phyloP scores from a whole-genome alignment of 30 jellyfish, hydroid and myxozoan genomes.

The Cassiopea andromeda region DNA sequence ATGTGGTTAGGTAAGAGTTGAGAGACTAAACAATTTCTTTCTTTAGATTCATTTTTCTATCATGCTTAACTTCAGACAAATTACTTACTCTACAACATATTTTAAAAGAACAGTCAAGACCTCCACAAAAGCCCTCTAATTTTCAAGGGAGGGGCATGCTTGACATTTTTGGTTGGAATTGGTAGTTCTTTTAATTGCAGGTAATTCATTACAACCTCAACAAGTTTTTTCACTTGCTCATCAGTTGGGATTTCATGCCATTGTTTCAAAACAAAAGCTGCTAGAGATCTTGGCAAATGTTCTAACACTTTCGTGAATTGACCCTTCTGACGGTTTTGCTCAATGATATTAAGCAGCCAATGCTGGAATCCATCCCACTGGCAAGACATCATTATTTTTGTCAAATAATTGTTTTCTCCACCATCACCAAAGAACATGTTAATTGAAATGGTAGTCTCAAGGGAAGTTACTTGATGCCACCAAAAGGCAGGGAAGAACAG shows the following conservation, averaged over 20 bases:
- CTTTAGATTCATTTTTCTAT: too few species aligned
- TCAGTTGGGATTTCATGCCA: slow-evolving; percentile 97
- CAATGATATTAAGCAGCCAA: slow-evolving; percentile 93
- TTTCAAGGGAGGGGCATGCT: slow-evolving; percentile 92
- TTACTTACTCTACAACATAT: too few species aligned
- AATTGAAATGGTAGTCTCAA: slow-evolving; percentile 84
- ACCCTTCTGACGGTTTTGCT: slow-evolving; percentile 77
- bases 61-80: too few species aligned
- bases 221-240: slow-evolving; percentile 70
- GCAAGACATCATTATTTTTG: slow-evolving; percentile 85
- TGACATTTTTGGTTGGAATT: slow-evolving; percentile 12
- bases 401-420: slow-evolving; percentile 76
- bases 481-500: slow-evolving; percentile 98
- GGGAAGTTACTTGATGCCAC: slow-evolving; percentile 99
- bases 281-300: slow-evolving; percentile 66
- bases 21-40: too few species aligned
- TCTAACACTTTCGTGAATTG: slow-evolving; percentile 82
- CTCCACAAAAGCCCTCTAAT: slow-evolving; percentile 98
- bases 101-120: slow-evolving; percentile 32
- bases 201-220: slow-evolving; percentile 61
- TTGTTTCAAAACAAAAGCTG: slow-evolving; percentile 81
- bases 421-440: slow-evolving; percentile 97
- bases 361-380: slow-evolving; percentile 88
- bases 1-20: too few species aligned
- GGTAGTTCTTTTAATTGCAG: slow-evolving; percentile 72